Conservation (phyloP, 2,888 invertebrate genomes). For the Torymus texanus region DNA sequence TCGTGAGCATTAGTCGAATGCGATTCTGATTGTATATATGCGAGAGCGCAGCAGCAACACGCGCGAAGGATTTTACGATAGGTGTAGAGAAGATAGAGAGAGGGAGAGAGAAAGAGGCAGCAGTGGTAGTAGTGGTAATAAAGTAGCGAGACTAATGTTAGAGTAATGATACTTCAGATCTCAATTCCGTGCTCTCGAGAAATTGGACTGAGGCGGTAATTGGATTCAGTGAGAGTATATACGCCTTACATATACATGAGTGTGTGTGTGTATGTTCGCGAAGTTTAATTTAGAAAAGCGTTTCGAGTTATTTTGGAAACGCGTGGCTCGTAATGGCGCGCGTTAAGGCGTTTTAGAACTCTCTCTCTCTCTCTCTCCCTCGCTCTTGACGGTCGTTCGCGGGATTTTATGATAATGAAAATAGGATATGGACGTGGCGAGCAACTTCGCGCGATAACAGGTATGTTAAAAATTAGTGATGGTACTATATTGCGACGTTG, state of each 20-base stretch:
- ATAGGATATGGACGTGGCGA: not conserved
- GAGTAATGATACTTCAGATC: not conserved
- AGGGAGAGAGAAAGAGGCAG: too few relatives aligned
- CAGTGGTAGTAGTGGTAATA: too few relatives aligned
- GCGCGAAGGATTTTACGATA: too few relatives aligned
- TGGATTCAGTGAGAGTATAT: constrained; percentile 1
- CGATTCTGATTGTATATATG: too few relatives aligned
- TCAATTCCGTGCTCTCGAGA: not conserved
- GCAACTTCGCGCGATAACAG: not conserved
- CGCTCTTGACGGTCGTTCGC: not conserved
- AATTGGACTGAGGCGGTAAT: constrained; percentile 24
- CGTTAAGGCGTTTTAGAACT: constrained; percentile 33
- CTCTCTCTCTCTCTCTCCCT: not conserved
- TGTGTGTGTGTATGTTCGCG: too few relatives aligned
- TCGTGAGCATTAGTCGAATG: too few relatives aligned
- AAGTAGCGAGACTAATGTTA: not conserved
- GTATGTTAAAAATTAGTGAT: constrained; percentile 6
- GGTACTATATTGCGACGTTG: not conserved
- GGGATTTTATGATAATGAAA: constrained; percentile 41
- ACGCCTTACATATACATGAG: not conserved
- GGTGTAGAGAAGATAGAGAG: too few relatives aligned
- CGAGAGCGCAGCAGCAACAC: too few relatives aligned
- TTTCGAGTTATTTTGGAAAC: constrained; percentile 43
- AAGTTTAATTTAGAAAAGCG: constrained; percentile 45
- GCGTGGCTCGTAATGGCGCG: constrained; percentile 17